Evolutionary conservation across 1,140 invertebrate genomes (phyloP), one percentile per base, ranked within the genome.

Genomic region (Mercenaria mercenaria): DNA sequence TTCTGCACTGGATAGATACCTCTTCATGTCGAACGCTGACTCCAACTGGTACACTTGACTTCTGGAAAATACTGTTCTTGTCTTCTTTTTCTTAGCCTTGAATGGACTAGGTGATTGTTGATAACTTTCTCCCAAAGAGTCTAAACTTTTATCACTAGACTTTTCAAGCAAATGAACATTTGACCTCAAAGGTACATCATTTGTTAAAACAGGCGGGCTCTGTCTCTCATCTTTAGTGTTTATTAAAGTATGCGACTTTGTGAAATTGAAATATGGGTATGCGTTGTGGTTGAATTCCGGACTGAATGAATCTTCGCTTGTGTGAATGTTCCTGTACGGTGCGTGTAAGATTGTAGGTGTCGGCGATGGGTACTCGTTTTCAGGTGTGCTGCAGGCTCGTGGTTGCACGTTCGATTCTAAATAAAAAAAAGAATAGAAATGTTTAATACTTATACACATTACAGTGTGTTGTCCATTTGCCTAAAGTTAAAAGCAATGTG

Each of bases 1-100:
- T 96, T 99, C 99, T 94, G 99, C 99, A 1, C 99, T 99, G 6
- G 98, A 99, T 56, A 99, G 96, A 96, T 99, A 99, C 92, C 99
- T 91, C 0, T 99, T 99, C 0, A 98, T 99, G 96, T 99, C 99
- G 96, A 99, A 99, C 96, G 99, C 99, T 96, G 99, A 99, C 96
- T 99, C 99, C 93, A 99, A 96, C 0, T 99, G 98, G 1, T 99
- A 99, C 80, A 99, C 96, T 96, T 99, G 97, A 94, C 99, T 99
- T 96, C 99, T 99, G 0, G 99, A 99, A 96, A 99, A 99, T 0
- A 99, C 99, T 0, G 99, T 99, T 88, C 99, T 97, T 0, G 99
- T 99, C 90, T 89, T 89, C 87, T 89, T 89, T 59, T 81, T 89
- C 87, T 89, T 89, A 1, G 56, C 18, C 59, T 89, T 89, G 20